Conservation (phyloP, 2,888 invertebrate species). For the Anarsia innoxiella region DNA sequence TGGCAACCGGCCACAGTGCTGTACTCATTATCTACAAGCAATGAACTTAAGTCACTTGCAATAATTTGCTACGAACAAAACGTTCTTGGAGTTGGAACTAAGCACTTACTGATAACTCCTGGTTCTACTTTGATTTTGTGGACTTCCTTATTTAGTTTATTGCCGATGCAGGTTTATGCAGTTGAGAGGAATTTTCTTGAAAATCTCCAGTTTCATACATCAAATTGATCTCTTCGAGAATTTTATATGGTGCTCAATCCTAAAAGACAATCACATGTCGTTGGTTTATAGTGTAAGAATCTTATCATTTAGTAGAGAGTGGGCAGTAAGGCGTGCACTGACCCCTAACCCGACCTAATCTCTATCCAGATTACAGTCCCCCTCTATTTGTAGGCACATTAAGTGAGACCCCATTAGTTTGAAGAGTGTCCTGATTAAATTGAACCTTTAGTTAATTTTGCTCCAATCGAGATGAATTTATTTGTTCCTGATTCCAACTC, state of each 20-base stretch:
- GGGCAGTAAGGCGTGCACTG: no score
- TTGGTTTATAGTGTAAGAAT: no score
- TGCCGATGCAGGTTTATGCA: no score
- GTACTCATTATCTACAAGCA: constrained; percentile 6
- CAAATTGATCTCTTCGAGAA: no score
- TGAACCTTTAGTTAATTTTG: constrained; percentile 36
- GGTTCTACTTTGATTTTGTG: no score
- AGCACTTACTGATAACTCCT: no score
- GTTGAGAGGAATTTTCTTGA: no score
- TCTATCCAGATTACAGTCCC: constrained; percentile 40
- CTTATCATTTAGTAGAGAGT: no score
- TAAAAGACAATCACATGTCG: no score
- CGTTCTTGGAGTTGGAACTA: neutral
- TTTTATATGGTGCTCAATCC: no score
- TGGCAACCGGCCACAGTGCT: constrained; percentile 10
- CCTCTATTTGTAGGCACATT: constrained; percentile 45
- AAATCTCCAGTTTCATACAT: no score
- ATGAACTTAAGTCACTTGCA: constrained; percentile 7
- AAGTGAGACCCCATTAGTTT: constrained; percentile 43
- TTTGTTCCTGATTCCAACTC: constrained; percentile 3
- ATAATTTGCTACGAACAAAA: constrained; percentile 5
- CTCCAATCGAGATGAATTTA: constrained; percentile 33
- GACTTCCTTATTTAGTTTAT: no score
- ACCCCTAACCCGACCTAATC: constrained; percentile 34
- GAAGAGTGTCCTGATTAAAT: constrained; percentile 40